phyloP scores from a whole-genome alignment of 1,140 invertebrate species.

The Aphaenogaster rudis region DNA sequence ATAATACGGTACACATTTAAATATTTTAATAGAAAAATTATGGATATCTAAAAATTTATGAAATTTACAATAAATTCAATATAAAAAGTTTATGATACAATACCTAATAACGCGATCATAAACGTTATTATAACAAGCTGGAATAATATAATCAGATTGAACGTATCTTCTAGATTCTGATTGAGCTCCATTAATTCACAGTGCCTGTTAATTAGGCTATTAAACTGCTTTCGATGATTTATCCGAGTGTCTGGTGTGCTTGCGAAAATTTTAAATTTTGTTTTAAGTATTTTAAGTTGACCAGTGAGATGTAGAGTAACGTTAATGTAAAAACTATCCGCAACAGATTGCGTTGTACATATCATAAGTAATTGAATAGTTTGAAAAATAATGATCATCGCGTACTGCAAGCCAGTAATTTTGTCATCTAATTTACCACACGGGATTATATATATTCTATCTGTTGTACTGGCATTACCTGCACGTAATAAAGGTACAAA shows the following conservation, averaged over 20 bases:
- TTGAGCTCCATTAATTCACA: constrained; percentile 23
- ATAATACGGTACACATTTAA: background rate
- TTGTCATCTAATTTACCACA: constrained; percentile 11
- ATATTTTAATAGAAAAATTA: background rate
- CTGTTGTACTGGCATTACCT: background rate
- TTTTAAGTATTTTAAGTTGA: constrained; percentile 43
- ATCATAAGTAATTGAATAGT: background rate
- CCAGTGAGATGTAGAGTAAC: constrained; percentile 39
- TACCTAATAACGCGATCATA: constrained; percentile 66
- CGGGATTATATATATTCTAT: constrained; percentile 5
- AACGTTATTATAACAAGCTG: constrained; percentile 33
- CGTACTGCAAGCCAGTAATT: background rate
- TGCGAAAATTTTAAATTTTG: constrained; percentile 20
- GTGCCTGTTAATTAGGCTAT: constrained; percentile 20
- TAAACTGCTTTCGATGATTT: constrained; percentile 45
- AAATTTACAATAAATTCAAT: background rate
- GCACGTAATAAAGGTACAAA: background rate
- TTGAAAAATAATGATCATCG: constrained; percentile 8
- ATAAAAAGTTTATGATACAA: background rate
- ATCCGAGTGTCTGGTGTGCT: constrained; percentile 1
- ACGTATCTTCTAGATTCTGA: constrained; percentile 35
- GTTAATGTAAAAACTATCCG: constrained; percentile 67
- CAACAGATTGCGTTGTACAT: constrained; percentile 31
- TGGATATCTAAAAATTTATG: background rate
- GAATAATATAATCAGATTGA: constrained; percentile 39